phyloP scores from a whole-genome alignment of 2,113 vertebrate species.

The Vanacampus margaritifer region DNA sequence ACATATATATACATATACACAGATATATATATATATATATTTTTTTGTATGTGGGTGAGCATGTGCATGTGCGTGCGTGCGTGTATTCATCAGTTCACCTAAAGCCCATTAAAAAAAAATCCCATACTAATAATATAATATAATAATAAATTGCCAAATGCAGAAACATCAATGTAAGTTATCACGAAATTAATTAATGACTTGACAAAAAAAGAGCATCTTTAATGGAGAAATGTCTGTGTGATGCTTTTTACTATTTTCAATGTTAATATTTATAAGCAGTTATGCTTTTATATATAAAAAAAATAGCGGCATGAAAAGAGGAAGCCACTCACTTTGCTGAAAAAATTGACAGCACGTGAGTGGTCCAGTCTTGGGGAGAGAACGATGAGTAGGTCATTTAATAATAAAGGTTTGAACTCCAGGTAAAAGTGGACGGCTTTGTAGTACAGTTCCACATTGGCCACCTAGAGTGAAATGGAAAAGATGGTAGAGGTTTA shows the following conservation, averaged over 20 bases:
- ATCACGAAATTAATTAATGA: neutral
- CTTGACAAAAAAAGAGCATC: neutral
- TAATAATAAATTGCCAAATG: too few relatives aligned
- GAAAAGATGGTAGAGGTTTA: neutral
- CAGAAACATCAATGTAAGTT: too few relatives aligned
- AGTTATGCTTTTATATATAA: neutral
- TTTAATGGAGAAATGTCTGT: neutral
- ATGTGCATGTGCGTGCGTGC: too few relatives aligned
- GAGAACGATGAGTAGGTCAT: conserved; percentile 94
- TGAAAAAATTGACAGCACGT: conserved; percentile 94
- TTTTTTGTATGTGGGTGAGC: too few relatives aligned
- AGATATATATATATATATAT: too few relatives aligned
- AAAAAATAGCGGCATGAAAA: neutral
- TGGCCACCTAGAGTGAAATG: conserved; percentile 83
- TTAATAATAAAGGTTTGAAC: conserved; percentile 93
- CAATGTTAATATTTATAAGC: neutral
- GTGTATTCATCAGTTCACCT: too few relatives aligned
- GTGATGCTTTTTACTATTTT: neutral
- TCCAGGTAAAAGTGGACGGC: conserved; percentile 96
- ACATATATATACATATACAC: too few relatives aligned
- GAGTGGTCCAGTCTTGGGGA: conserved; percentile 96
- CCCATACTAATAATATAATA: too few relatives aligned
- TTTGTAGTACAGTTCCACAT: conserved; percentile 97
- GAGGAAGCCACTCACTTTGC: conserved; percentile 77
- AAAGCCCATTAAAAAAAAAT: too few relatives aligned